Conservation (phyloP, 2,797 vertebrate genomes). For the Tragopan temminckii region DNA sequence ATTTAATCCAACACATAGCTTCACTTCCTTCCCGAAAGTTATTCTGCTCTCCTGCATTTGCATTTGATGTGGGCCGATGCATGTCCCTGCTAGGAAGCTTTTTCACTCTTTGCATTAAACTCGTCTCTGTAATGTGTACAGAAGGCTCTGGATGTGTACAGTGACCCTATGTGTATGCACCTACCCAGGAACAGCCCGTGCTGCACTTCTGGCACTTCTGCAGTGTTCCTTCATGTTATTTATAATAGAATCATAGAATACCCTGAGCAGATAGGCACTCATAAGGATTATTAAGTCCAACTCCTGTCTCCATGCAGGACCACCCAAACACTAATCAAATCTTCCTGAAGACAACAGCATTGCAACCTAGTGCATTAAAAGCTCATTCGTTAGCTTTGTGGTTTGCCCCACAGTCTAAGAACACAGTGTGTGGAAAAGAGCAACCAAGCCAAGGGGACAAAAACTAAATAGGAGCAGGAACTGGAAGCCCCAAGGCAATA, state of each 20-base stretch:
- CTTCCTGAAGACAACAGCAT: background rate
- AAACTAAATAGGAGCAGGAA: background rate
- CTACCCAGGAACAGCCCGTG: background rate
- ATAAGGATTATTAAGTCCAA: background rate
- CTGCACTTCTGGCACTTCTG: background rate
- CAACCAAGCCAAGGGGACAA: background rate
- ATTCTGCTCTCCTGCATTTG: background rate
- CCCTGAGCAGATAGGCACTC: background rate
- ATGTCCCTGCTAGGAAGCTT: background rate
- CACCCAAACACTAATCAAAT: background rate
- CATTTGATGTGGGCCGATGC: background rate
- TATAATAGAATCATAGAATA: background rate
- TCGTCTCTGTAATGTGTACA: background rate
- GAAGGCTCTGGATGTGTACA: background rate
- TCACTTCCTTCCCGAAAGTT: background rate
- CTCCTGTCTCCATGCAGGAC: background rate
- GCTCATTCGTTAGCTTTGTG: background rate
- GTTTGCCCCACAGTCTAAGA: background rate
- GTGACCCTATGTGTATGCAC: background rate
- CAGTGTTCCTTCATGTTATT: fast-evolving
- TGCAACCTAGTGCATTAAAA: background rate
- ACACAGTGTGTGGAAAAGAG: background rate
- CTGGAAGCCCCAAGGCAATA: background rate
- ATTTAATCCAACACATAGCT: background rate
- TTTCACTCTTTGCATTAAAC: background rate